A percentile compares a stretch with the other conserved stretches of the same genome.
phyloP scores from a whole-genome alignment of 1,140 invertebrate genomes.

The Eurosta solidaginis region DNA sequence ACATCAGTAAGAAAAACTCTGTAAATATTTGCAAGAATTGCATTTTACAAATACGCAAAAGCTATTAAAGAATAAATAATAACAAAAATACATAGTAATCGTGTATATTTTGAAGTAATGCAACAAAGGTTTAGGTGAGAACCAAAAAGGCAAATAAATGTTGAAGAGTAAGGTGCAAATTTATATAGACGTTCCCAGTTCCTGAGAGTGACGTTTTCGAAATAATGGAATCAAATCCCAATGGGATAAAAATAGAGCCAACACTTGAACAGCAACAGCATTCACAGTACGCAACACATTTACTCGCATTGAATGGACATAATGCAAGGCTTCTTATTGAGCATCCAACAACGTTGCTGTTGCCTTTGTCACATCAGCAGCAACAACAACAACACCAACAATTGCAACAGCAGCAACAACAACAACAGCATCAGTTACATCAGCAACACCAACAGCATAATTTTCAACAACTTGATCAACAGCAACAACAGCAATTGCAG shows the following conservation, averaged over 20 bases:
- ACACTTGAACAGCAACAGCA: slow-evolving; percentile 54
- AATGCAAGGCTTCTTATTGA: slow-evolving; percentile 56
- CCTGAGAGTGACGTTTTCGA: slow-evolving; percentile 37
- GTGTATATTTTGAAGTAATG: slow-evolving; percentile 12
- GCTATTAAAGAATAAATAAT: background rate
- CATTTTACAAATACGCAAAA: slow-evolving; percentile 34
- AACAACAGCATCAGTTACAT: slow-evolving; percentile 48
- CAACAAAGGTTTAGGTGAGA: slow-evolving; percentile 3
- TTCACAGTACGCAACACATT: slow-evolving; percentile 54
- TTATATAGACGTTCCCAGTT: slow-evolving; percentile 21
- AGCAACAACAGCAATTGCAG: slow-evolving; percentile 36
- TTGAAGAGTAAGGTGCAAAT: slow-evolving; percentile 14
- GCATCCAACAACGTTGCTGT: slow-evolving; percentile 55
- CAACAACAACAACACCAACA: slow-evolving; percentile 41
- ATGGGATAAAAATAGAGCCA: slow-evolving; percentile 59
- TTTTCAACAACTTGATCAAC: slow-evolving; percentile 38
- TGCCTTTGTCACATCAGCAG: slow-evolving; percentile 52
- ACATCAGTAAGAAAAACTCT: slow-evolving; percentile 31
- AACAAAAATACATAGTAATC: background rate
- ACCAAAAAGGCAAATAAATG: slow-evolving; percentile 29
- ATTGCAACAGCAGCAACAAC: slow-evolving; percentile 42
- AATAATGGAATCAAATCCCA: slow-evolving; percentile 60
- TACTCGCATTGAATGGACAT: slow-evolving; percentile 56
- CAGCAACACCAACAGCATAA: slow-evolving; percentile 43
- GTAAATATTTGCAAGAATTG: slow-evolving; percentile 32